A percentile compares a stretch with the other conserved stretches of the same genome.
phyloP scores from a whole-genome alignment of 2,888 invertebrate genomes.

The Crematogaster levior region DNA sequence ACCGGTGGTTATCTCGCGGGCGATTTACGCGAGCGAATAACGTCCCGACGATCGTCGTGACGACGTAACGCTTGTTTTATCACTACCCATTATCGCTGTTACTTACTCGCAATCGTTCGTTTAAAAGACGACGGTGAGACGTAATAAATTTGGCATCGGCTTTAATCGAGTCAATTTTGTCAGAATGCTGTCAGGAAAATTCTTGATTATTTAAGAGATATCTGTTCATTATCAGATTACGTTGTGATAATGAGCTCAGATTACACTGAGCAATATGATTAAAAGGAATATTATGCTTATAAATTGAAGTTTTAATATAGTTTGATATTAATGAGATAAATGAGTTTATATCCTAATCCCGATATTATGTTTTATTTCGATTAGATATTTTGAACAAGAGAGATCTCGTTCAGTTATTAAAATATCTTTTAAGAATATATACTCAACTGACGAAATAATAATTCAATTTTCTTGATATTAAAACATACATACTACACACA shows the following conservation, averaged over 20 bases:
- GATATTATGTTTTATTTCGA: neutral
- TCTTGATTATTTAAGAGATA: neutral
- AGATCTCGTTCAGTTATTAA: neutral
- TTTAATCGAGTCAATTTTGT: conserved; percentile 29
- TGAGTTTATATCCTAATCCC: neutral
- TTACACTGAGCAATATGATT: neutral
- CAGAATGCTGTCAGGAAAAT: neutral
- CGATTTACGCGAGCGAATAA: conserved; percentile 53
- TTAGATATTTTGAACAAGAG: neutral
- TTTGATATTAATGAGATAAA: conserved; percentile 1
- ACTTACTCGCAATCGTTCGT: conserved; percentile 28
- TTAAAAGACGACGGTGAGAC: neutral
- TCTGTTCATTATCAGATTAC: neutral
- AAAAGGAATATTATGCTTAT: neutral
- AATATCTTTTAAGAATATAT: neutral
- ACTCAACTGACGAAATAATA: no score
- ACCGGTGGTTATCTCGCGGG: conserved; percentile 39
- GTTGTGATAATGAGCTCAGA: no score
- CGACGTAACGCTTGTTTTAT: conserved; percentile 49
- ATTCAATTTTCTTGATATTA: neutral
- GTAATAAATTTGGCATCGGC: conserved; percentile 31
- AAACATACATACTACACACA: no score
- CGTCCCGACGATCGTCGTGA: conserved; percentile 25
- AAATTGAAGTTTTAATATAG: neutral
- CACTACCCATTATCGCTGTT: conserved; percentile 25